These are phyloP conservation scores for Oxygymnocypris stewartii DNA, from an alignment of 2,113 vertebrate species.

Conservation along the genomic window DNA sequence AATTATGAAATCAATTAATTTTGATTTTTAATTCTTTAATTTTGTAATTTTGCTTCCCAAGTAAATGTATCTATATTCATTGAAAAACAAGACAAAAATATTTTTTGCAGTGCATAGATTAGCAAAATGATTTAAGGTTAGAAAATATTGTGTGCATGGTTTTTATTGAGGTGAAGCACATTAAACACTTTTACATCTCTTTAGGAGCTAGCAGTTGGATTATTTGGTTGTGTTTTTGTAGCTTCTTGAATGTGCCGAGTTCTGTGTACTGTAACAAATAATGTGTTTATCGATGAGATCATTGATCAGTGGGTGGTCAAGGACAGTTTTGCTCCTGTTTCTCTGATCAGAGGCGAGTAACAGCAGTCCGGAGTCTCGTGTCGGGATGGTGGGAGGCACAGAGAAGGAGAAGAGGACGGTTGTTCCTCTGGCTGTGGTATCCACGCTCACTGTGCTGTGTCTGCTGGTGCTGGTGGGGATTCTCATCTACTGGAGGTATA, in stretches of 20 bases:
- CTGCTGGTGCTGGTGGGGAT: slow-evolving; percentile 96
- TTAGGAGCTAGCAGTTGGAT: neutral
- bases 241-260: neutral
- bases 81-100: too few species aligned
- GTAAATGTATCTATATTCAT: too few species aligned
- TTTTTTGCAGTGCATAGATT: neutral
- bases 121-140: neutral
- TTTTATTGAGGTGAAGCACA: neutral
- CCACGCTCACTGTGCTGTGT: slow-evolving; percentile 93
- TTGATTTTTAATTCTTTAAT: too few species aligned
- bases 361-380: slow-evolving; percentile 96
- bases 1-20: too few species aligned
- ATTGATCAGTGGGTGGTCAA: neutral
- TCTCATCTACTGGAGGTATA: slow-evolving; percentile 98
- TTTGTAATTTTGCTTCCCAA: too few species aligned
- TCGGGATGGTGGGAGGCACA: slow-evolving; percentile 87
- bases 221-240: neutral
- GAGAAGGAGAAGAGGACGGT: slow-evolving; percentile 89
- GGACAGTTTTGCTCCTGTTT: slow-evolving; percentile 59
- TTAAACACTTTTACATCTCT: neutral
- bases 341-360: slow-evolving; percentile 90
- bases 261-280: neutral
- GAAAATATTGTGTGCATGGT: neutral
- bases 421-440: slow-evolving; percentile 92
- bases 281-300: neutral